Conservation (phyloP, 2,113 vertebrate genomes). For the Phoxinus phoxinus region DNA sequence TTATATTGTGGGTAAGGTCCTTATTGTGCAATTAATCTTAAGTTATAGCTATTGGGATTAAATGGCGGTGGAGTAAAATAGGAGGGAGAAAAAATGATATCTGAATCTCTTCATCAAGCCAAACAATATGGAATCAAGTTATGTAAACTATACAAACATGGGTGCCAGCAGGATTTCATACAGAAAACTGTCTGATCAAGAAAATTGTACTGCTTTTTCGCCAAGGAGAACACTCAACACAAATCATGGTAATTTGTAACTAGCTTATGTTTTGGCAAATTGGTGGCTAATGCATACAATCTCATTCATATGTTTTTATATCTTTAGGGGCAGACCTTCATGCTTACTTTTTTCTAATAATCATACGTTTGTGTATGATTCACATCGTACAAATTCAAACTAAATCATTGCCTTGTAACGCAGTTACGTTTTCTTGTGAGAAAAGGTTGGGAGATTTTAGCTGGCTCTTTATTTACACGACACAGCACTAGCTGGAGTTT, state of each 20-base stretch:
- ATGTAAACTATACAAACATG: background rate
- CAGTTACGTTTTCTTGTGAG: no score
- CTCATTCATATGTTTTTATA: no score
- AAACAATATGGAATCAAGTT: conserved; percentile 3
- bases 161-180: background rate
- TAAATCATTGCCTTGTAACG: no score
- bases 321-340: no score
- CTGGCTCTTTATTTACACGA: no score
- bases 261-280: no score
- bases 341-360: no score
- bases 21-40: conserved; percentile 28
- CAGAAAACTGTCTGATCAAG: background rate
- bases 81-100: background rate
- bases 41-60: conserved; percentile 15
- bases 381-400: no score
- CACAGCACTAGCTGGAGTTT: background rate
- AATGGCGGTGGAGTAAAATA: background rate
- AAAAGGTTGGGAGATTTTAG: no score
- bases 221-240: background rate
- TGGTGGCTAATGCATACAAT: no score
- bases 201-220: background rate
- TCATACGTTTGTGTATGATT: no score
- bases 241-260: no score
- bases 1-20: background rate
- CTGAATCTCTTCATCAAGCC: conserved; percentile 27